Evolutionary conservation across 2,888 invertebrate genomes (phyloP).

Genomic region (Noctua fimbriata): DNA sequence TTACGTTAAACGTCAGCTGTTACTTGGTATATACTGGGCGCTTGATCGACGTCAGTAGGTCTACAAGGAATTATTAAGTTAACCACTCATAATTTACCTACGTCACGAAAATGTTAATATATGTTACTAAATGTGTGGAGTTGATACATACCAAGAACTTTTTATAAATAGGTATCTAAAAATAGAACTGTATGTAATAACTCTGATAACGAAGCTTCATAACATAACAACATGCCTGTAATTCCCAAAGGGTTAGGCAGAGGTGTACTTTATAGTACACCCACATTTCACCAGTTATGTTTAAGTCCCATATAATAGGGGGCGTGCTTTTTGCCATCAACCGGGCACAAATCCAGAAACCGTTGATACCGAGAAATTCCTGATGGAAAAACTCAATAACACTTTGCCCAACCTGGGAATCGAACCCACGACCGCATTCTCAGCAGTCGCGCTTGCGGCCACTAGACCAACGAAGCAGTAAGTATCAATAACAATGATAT

Average conservation of each 20-base stretch:
- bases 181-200: neutral
- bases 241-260: too few species aligned
- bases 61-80: conserved; percentile 1
- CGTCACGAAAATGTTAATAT: conserved; percentile 12
- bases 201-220: neutral
- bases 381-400: too few species aligned
- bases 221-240: neutral
- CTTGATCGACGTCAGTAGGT: conserved; percentile 8
- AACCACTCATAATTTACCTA: neutral
- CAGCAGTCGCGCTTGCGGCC: too few species aligned
- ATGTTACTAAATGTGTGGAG: neutral
- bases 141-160: neutral
- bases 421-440: too few species aligned
- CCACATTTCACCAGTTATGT: too few species aligned
- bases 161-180: neutral
- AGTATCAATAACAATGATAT: neutral
- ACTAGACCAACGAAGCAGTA: neutral
- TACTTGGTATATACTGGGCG: neutral
- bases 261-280: too few species aligned
- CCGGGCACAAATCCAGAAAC: too few species aligned
- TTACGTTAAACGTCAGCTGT: conserved; percentile 6
- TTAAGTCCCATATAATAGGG: too few species aligned
- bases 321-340: too few species aligned
- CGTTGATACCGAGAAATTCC: too few species aligned
- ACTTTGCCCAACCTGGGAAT: too few species aligned